Base-by-base conservation (phyloP, 2,113 vertebrate genomes). In the Mastomys coucha region DNA sequence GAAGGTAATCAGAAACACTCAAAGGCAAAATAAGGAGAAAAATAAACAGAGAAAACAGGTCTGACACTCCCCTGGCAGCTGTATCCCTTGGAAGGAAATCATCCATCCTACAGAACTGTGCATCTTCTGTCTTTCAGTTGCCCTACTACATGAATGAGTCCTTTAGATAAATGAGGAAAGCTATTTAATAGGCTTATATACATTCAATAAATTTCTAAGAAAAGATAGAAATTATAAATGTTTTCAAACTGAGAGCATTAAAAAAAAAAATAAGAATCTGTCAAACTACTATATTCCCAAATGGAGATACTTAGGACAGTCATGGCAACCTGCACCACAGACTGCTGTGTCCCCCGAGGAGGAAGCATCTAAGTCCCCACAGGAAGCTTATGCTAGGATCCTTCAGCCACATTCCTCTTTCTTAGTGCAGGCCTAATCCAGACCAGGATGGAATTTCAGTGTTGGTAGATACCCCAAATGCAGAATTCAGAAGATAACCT, bases 91-190 rank as follows among this genome's bases (percentile, higher is more conserved):
- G 81, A 85, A 84, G 45, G 56, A 94, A 56, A 88, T 31, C 82
- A 65, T 20, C 77, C 45, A 24, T 80, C 86, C 60, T 49, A 36
- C 36, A 49, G 45, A 97, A 88, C 17, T 45, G 33, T 82, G 69
- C 76, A 88, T 95, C 72, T 20, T 93, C 69, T 49, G 49, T 60
- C 60, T 96, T 94, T 95, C 60, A n/a, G 97, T 94, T 96, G 89
- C 81, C 78, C 72, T 93, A 73, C 58, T 93, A 80, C 82, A 78
- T 80, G 67, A 96, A 87, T 89, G 89, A 93, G 77, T 91, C 49
- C 63, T 91, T 72, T 65, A 73, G 89, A 67, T 42, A 95, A 97
- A 96, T 95, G 60, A 97, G 96, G 97, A 93, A 97, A 97, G 31
- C 26, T 91, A 94, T 94, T 91, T 81, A 75, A 78, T 51, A 78